Conservation (phyloP, 2,113 vertebrate genomes). For the Calonectris borealis region DNA sequence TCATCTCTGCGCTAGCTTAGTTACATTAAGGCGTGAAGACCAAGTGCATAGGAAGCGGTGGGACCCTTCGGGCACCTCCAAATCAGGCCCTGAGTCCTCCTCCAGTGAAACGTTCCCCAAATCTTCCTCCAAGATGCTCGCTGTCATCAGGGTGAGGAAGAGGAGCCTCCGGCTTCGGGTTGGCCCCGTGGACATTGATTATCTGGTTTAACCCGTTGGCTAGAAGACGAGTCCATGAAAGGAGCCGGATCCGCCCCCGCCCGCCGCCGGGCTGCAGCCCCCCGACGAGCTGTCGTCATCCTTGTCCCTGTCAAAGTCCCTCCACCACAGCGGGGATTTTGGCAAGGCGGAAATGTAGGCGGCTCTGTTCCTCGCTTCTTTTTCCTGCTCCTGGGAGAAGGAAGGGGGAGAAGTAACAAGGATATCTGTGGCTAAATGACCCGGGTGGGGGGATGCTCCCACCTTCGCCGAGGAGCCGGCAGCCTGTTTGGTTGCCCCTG, state of each 20-base stretch:
- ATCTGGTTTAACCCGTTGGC: neutral
- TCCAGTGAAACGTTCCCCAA: neutral
- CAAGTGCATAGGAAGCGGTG: conserved; percentile 50
- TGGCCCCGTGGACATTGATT: neutral
- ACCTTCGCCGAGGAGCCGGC: neutral
- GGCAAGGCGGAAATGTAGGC: conserved; percentile 77
- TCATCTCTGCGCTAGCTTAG: neutral
- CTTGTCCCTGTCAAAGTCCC: conserved; percentile 78
- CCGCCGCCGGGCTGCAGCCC: conserved; percentile 67
- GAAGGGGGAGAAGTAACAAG: neutral
- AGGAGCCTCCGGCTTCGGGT: neutral
- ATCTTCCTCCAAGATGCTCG: neutral
- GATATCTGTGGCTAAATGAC: neutral
- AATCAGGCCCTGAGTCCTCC: neutral
- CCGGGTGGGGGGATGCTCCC: fast-evolving
- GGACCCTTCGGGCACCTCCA: neutral
- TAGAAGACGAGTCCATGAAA: conserved; percentile 80
- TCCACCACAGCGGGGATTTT: conserved; percentile 74
- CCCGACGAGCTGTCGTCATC: conserved; percentile 73
- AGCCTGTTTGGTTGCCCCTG: neutral
- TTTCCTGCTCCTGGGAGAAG: conserved; percentile 78
- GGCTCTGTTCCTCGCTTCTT: conserved; percentile 75
- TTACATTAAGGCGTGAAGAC: conserved; percentile 58
- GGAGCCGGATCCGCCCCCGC: conserved; percentile 57
- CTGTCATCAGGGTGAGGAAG: neutral